Percentiles rank a stretch among this genome's conserved stretches.
Conservation (phyloP, 2,888 invertebrate genomes). For the Cactoblastis cactorum region DNA sequence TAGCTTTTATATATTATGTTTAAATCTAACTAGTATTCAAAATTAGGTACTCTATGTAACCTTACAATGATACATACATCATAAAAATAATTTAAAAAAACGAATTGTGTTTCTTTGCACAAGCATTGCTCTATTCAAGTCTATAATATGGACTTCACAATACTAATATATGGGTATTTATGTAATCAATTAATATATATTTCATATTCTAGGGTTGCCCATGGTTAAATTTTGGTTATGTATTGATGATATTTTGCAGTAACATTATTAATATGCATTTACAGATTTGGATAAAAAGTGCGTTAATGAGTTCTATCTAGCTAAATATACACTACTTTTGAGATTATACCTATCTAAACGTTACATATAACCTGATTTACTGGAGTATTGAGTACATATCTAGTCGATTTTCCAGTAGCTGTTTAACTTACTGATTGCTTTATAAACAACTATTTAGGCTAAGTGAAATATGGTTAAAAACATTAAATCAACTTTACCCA, state of each 20-base stretch:
- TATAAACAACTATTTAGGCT: background rate
- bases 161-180: background rate
- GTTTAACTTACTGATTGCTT: background rate
- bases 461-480: too few relatives aligned
- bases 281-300: background rate
- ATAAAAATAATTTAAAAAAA: background rate
- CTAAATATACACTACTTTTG: conserved; percentile 9
- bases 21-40: too few relatives aligned
- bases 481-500: too few relatives aligned
- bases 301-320: background rate
- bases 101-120: background rate
- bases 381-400: background rate
- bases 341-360: conserved; percentile 14
- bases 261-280: background rate
- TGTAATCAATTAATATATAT: background rate
- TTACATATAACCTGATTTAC: background rate
- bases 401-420: conserved; percentile 8
- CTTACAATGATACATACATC: background rate
- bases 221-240: too few relatives aligned
- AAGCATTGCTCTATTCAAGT: background rate
- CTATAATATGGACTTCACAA: background rate
- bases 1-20: too few relatives aligned
- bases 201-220: background rate
- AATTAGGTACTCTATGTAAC: background rate
- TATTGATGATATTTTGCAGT: background rate